A percentile compares a stretch with the other conserved stretches of the same genome.
These are phyloP conservation scores for Orcinus orca DNA, from an alignment of 2,113 vertebrate species.

Conservation along the genomic window DNA sequence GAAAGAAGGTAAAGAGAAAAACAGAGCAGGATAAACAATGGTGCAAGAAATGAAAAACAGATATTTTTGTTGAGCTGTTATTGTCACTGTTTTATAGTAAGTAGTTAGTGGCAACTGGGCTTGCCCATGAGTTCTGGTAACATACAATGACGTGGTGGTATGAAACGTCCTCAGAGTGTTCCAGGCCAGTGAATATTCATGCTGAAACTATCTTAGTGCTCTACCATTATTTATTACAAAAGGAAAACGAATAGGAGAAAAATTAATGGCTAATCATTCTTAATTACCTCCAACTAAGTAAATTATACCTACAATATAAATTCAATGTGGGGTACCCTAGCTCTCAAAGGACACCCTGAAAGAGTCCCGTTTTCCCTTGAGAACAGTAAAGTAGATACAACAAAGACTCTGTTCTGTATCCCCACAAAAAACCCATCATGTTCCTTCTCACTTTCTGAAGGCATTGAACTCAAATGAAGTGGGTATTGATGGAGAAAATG, in stretches of 20 bases:
- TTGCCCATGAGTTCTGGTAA: background rate
- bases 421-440: background rate
- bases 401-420: background rate
- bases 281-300: background rate
- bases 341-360: background rate
- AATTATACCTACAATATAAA: background rate
- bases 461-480: background rate
- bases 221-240: background rate
- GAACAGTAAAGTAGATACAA: background rate
- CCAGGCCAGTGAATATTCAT: background rate
- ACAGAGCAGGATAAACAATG: background rate
- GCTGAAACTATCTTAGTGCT: background rate
- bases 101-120: background rate
- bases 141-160: fast-evolving
- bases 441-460: background rate
- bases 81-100: background rate
- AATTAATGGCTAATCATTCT: background rate
- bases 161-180: background rate
- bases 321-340: background rate
- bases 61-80: background rate
- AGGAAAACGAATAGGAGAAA: background rate
- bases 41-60: background rate
- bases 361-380: background rate
- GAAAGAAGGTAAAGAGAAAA: background rate
- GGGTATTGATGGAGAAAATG: background rate